Percentiles rank a stretch among this genome's conserved stretches.
Conservation (phyloP, 2,113 vertebrate genomes). For the Ascaphus truei region DNA sequence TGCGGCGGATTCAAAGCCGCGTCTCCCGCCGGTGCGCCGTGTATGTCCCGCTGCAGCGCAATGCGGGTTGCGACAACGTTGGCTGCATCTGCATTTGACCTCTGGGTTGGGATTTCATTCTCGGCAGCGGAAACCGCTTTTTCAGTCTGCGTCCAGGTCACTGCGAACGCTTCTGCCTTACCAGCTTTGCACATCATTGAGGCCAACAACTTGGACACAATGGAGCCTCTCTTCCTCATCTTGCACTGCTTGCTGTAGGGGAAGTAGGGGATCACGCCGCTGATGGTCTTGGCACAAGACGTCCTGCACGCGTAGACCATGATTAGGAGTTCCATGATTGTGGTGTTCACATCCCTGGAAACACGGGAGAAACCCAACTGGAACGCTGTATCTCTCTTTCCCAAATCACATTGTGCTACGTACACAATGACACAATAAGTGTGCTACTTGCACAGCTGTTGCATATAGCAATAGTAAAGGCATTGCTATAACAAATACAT, state of each 20-base stretch:
- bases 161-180: no score
- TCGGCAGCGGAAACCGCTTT: neutral
- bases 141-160: no score
- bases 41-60: no score
- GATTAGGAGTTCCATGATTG: conserved; percentile 94
- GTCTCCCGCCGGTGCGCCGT: no score
- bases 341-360: conserved; percentile 85
- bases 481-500: neutral
- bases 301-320: conserved; percentile 96
- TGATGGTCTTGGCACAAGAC: conserved; percentile 92
- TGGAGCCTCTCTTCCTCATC: conserved; percentile 97
- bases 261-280: conserved; percentile 93
- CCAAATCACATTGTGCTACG: neutral
- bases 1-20: no score
- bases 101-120: neutral
- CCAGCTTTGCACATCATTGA: conserved; percentile 99
- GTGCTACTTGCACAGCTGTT: neutral
- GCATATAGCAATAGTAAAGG: neutral
- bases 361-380: neutral
- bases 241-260: conserved; percentile 99
- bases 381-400: neutral
- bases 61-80: no score
- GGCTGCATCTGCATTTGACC: no score
- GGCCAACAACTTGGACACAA: conserved; percentile 91
- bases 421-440: neutral